A percentile compares a stretch with the other conserved stretches of the same genome.
These are phyloP conservation scores for Mobula birostris DNA, from an alignment of 2,113 vertebrate species.

Conservation along the genomic window DNA sequence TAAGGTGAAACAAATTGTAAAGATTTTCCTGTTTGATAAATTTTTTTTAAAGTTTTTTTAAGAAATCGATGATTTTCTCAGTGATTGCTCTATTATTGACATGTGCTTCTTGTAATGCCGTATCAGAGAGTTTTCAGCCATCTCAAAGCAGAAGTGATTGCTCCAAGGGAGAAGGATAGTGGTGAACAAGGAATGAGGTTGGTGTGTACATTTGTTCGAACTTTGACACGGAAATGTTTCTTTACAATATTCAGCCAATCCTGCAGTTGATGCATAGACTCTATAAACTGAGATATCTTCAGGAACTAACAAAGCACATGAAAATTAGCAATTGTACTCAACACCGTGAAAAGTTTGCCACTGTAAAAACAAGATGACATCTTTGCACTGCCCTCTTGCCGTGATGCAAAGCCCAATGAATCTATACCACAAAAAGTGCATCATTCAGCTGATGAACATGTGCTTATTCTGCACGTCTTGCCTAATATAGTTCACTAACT, in stretches of 20 bases:
- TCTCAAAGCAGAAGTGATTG: too few relatives aligned
- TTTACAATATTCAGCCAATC: too few relatives aligned
- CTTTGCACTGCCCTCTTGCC: background rate
- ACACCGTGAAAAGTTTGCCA: background rate
- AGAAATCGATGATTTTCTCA: too few relatives aligned
- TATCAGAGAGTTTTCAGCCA: too few relatives aligned
- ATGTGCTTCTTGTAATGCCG: too few relatives aligned
- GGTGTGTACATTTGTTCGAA: too few relatives aligned
- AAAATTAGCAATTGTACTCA: background rate
- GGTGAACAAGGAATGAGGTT: too few relatives aligned
- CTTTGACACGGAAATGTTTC: too few relatives aligned
- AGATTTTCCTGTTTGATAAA: background rate
- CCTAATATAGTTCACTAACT: background rate
- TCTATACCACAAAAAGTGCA: background rate
- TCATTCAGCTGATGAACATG: background rate
- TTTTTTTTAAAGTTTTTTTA: too few relatives aligned
- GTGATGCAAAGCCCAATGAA: background rate
- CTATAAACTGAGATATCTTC: background rate
- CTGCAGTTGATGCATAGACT: too few relatives aligned
- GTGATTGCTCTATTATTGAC: too few relatives aligned
- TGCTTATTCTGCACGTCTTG: background rate
- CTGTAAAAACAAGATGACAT: background rate
- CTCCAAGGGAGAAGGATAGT: too few relatives aligned
- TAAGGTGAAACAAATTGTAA: background rate
- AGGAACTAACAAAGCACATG: background rate